These are phyloP conservation scores for Rhynchonycteris naso DNA, from an alignment of 2,797 vertebrate species.

Conservation along the genomic window DNA sequence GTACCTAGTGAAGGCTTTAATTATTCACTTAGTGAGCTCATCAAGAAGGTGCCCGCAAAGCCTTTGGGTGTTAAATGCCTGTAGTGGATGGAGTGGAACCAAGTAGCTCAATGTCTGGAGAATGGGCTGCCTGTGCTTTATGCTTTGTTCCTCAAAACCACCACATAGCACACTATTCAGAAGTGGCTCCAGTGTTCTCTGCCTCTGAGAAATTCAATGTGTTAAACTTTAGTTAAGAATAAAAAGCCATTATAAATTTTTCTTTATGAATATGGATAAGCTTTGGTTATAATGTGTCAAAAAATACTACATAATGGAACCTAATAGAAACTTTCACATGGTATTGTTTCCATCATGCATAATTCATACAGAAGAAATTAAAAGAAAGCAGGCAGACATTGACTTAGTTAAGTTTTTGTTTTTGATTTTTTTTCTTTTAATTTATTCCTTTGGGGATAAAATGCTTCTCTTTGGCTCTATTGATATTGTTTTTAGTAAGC, in stretches of 20 bases:
- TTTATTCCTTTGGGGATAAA: conserved; percentile 69
- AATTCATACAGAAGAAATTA: conserved; percentile 64
- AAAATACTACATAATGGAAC: not conserved
- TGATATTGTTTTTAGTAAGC: conserved; percentile 61
- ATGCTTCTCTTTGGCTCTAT: conserved; percentile 11
- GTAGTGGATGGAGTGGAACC: conserved; percentile 16
- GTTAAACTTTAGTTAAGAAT: conserved; percentile 54
- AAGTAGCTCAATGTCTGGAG: not conserved
- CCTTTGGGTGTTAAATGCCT: not conserved
- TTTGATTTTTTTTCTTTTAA: conserved; percentile 57
- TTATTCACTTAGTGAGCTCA: conserved; percentile 28
- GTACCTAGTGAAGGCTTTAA: not conserved
- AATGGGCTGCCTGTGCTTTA: not conserved
- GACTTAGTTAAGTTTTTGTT: conserved; percentile 54
- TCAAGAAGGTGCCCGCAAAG: not conserved
- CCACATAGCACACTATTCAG: not conserved
- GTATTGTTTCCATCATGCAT: conserved; percentile 48
- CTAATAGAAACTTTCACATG: conserved; percentile 24
- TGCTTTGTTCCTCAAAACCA: not conserved
- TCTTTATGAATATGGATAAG: conserved; percentile 40
- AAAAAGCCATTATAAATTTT: conserved; percentile 65
- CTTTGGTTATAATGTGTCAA: conserved; percentile 43
- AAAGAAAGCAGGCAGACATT: conserved; percentile 20
- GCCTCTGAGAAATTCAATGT: conserved; percentile 45
- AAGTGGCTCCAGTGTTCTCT: not conserved